Conservation (phyloP, 2,888 invertebrate genomes). For the Tineola bisselliella region DNA sequence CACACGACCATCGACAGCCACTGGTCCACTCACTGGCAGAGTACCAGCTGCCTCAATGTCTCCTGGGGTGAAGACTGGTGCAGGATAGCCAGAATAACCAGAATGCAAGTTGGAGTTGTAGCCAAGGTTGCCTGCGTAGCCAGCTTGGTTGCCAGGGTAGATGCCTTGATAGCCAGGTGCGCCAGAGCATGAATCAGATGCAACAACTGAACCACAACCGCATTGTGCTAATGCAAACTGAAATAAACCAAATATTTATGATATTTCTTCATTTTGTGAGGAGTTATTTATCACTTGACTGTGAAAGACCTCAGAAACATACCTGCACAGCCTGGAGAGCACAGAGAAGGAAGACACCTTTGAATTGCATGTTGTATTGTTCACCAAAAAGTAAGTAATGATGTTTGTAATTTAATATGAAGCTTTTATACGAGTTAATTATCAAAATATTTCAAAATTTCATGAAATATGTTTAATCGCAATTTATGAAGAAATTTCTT, state of each 20-base stretch:
- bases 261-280: no score
- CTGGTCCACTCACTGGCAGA: conserved; percentile 24
- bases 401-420: background rate
- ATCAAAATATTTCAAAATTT: background rate
- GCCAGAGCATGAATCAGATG: background rate
- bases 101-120: background rate
- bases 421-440: background rate
- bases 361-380: background rate
- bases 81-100: background rate
- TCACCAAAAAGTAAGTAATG: background rate
- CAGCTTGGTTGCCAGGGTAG: background rate
- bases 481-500: background rate
- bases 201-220: background rate
- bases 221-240: background rate
- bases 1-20: conserved; percentile 26
- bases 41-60: conserved; percentile 24
- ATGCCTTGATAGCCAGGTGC: no score
- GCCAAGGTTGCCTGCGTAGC: background rate
- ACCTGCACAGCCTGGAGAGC: background rate
- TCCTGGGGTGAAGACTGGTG: conserved; percentile 20
- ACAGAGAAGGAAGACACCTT: background rate
- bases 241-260: background rate
- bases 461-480: background rate
- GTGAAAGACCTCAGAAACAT: background rate
- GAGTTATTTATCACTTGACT: no score